Percentiles rank a stretch among this genome's conserved stretches.
These are phyloP conservation scores for Dasyornis broadbenti DNA, from an alignment of 2,113 vertebrate genomes.

Conservation along the genomic window DNA sequence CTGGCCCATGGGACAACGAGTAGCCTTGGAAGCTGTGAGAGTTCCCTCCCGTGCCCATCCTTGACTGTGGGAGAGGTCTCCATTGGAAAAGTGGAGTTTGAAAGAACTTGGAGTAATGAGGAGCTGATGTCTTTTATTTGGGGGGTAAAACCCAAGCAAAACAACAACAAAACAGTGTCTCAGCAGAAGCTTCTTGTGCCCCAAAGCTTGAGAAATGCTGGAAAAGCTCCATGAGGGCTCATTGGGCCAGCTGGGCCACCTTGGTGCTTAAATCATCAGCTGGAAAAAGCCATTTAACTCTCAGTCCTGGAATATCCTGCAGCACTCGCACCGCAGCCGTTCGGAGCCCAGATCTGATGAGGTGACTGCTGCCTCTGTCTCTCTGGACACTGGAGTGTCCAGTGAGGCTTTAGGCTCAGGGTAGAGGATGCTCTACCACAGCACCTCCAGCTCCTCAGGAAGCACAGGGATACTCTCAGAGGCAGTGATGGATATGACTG, in stretches of 20 bases:
- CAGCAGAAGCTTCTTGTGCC: neutral
- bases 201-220: neutral
- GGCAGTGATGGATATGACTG: neutral
- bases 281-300: neutral
- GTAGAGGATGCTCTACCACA: rapidly evolving
- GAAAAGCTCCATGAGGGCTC: rapidly evolving
- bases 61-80: neutral
- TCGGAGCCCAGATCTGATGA: rapidly evolving
- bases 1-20: rapidly evolving
- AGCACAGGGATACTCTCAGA: neutral
- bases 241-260: no score
- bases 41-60: neutral
- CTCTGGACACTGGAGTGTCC: rapidly evolving
- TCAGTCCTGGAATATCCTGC: neutral
- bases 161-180: neutral
- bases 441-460: neutral
- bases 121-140: neutral
- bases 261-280: neutral
- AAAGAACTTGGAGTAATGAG: neutral
- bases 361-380: rapidly evolving
- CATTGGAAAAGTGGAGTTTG: neutral
- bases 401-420: neutral
- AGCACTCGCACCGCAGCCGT: neutral
- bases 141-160: rapidly evolving
- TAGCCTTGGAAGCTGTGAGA: neutral